These are phyloP conservation scores for Channa maculata DNA, from an alignment of 2,113 vertebrate genomes.

Conservation along the genomic window DNA sequence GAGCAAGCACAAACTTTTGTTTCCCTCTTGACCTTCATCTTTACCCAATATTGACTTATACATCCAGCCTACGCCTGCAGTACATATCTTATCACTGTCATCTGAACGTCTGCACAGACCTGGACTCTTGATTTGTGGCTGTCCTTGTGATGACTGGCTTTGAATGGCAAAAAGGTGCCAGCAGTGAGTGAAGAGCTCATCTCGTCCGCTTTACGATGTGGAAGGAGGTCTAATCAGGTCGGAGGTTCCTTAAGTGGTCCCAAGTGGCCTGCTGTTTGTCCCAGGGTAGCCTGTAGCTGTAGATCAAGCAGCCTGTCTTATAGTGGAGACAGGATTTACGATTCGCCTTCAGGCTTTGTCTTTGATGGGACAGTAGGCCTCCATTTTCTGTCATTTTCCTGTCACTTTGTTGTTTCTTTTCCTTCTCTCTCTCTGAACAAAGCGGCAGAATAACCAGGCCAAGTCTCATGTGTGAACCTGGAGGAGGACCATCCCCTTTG, in stretches of 20 bases:
- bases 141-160: conserved; percentile 54
- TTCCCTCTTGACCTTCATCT: not conserved
- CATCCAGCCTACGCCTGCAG: no score
- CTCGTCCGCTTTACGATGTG: conserved; percentile 64
- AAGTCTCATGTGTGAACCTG: conserved; percentile 66
- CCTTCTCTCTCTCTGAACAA: conserved; percentile 67
- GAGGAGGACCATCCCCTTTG: conserved; percentile 64
- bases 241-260: conserved; percentile 61
- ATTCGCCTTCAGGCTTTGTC: conserved; percentile 58
- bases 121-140: conserved; percentile 19
- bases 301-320: conserved; percentile 65
- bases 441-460: conserved; percentile 62
- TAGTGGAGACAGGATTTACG: conserved; percentile 63
- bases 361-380: conserved; percentile 32
- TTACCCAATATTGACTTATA: not conserved
- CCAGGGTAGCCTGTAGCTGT: conserved; percentile 15
- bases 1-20: no score
- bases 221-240: conserved; percentile 51
- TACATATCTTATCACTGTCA: conserved; percentile 21
- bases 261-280: conserved; percentile 66
- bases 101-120: conserved; percentile 14
- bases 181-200: conserved; percentile 62
- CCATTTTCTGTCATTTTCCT: conserved; percentile 53
- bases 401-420: conserved; percentile 65
- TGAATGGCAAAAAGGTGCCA: conserved; percentile 78